Evolutionary conservation across 2,888 invertebrate species (phyloP), one percentile per base, ranked within the genome.

Genomic region (Lamproptera curius): DNA sequence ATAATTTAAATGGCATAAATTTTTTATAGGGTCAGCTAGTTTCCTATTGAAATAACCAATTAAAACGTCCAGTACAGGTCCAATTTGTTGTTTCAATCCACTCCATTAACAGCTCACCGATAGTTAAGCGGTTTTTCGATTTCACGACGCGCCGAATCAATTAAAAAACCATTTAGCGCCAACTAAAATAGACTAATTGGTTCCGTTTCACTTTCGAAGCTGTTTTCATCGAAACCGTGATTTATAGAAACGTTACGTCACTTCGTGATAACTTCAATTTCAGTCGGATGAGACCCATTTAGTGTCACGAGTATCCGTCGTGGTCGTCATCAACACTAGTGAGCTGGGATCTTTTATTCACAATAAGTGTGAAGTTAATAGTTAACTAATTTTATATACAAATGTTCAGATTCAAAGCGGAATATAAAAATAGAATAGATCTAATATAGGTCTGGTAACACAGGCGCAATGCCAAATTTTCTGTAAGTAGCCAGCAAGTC

Each of bases 111-210:
- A 43, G 46, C 37, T 36, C 31, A 42, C 41, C 49, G 51, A 53
- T 51, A 57, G 58, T 53, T 54, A 57, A 62, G 42, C 53, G 37
- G 53, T 56, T 52, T 57, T 59, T 61, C 58, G 57, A 73, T 76
- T 76, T 72, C 74, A 75, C 70, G 73, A 64, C 56, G 49, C 59
- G 55, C 52, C 52, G 51, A 66, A 61, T 64, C 65, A 72, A 79
- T 81, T 79, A 73, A 76, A 72, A 70, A 64, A 52, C 62, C 60
- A 70, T 77, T 76, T 66, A 65, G 65, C 57, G 61, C 53, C 59
- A 58, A 63, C 65, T 51, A 65, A 76, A 76, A 79, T 75, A 73
- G 68, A 70, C 61, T 73, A 71, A 76, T 76, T 69, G 62, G 51
- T 55, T 60, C 56, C 50, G 64, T 67, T 68, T 70, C 63, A 73